A percentile compares a stretch with the other conserved stretches of the same genome.
phyloP scores from a whole-genome alignment of 2,113 vertebrate species.

The Tyto alba region DNA sequence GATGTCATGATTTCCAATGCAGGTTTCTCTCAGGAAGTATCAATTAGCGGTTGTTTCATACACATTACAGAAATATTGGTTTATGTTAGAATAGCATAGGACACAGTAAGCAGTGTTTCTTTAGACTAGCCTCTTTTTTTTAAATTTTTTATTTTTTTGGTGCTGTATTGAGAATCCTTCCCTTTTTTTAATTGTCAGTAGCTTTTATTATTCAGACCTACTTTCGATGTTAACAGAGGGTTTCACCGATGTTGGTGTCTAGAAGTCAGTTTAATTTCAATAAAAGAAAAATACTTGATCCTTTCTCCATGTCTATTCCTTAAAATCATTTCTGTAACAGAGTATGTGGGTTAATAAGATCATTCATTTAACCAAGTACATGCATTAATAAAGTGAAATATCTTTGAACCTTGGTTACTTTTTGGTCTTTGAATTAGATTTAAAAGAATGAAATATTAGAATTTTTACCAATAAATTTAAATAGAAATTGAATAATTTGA shows the following conservation, averaged over 20 bases:
- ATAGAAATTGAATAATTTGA: constrained; percentile 73
- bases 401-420: constrained; percentile 63
- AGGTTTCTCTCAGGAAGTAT: background rate
- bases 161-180: background rate
- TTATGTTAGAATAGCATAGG: background rate
- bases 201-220: background rate
- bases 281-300: constrained; percentile 49
- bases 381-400: constrained; percentile 49
- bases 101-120: background rate
- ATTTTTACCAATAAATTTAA: constrained; percentile 80
- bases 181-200: background rate
- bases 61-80: background rate
- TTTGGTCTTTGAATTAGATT: constrained; percentile 66
- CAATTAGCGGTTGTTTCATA: background rate
- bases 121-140: background rate
- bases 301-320: background rate
- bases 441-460: constrained; percentile 78
- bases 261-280: constrained; percentile 3
- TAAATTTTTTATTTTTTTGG: background rate
- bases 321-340: constrained; percentile 53
- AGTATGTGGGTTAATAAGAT: constrained; percentile 51
- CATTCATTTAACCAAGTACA: constrained; percentile 32
- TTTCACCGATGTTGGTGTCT: constrained; percentile 14
- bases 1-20: background rate
- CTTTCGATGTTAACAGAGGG: background rate